Conservation (phyloP, 1,140 invertebrate species). For the Periplaneta americana region DNA sequence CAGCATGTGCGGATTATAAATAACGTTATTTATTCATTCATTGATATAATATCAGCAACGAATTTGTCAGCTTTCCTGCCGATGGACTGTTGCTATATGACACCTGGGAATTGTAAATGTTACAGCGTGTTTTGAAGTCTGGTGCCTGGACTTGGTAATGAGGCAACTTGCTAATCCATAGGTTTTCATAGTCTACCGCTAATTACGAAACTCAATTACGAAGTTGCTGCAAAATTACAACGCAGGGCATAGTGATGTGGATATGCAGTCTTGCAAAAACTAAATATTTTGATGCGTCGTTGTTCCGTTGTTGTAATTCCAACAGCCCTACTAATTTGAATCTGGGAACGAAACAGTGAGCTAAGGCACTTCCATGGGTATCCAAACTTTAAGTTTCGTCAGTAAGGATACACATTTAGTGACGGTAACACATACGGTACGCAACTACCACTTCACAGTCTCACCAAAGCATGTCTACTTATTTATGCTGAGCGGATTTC, state of each 20-base stretch:
- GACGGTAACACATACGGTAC: neutral
- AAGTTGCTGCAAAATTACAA: neutral
- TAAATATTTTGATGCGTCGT: neutral
- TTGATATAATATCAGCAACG: neutral
- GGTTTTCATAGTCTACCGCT: neutral
- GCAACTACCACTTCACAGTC: too few species aligned
- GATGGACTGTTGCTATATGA: neutral
- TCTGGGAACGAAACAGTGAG: neutral
- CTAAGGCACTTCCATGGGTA: too few species aligned
- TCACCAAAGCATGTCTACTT: too few species aligned
- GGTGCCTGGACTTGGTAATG: neutral
- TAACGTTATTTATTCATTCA: too few species aligned
- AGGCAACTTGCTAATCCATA: neutral
- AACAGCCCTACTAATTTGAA: neutral
- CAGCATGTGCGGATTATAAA: too few species aligned
- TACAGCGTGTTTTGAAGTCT: neutral
- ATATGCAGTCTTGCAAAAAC: neutral
- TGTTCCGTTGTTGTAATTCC: neutral
- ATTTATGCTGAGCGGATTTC: too few species aligned
- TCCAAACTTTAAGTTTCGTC: neutral
- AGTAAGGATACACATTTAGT: too few species aligned
- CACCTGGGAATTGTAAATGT: neutral
- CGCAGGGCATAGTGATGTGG: neutral
- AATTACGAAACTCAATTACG: neutral
- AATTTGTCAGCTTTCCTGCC: neutral